Evolutionary conservation across 2,113 vertebrate species (phyloP).

Genomic region (Neolamprologus caudopunctatus): DNA sequence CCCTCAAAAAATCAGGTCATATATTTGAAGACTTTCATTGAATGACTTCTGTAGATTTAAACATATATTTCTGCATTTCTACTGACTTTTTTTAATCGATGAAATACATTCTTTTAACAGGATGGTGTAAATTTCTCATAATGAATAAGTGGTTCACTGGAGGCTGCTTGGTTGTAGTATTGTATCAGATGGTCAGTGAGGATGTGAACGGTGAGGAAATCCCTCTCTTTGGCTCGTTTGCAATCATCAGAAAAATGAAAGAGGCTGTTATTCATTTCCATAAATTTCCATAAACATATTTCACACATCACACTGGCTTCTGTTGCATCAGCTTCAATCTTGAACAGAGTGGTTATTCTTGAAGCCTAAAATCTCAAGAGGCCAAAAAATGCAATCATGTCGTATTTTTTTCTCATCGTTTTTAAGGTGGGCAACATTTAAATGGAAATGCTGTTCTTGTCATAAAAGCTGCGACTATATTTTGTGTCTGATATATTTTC

Average conservation of each 20-base stretch:
- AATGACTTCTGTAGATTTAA: background rate
- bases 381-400: background rate
- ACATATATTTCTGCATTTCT: background rate
- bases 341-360: background rate
- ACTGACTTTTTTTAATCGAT: background rate
- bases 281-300: slow-evolving; percentile 31
- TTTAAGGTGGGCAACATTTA: background rate
- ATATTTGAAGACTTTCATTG: background rate
- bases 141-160: background rate
- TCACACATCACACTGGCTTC: background rate
- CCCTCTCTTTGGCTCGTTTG: background rate
- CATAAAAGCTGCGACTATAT: background rate
- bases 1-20: accelerated
- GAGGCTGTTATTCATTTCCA: background rate
- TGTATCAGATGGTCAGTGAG: background rate
- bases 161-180: background rate
- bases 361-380: background rate
- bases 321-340: background rate
- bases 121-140: background rate
- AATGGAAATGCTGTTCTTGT: background rate
- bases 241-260: background rate
- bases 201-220: background rate
- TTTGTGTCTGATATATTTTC: background rate
- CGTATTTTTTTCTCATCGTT: background rate
- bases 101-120: background rate